A percentile compares a stretch with the other conserved stretches of the same genome.
Evolutionary conservation across 2,888 invertebrate species (phyloP).

Genomic region (Drosophila leonis): DNA sequence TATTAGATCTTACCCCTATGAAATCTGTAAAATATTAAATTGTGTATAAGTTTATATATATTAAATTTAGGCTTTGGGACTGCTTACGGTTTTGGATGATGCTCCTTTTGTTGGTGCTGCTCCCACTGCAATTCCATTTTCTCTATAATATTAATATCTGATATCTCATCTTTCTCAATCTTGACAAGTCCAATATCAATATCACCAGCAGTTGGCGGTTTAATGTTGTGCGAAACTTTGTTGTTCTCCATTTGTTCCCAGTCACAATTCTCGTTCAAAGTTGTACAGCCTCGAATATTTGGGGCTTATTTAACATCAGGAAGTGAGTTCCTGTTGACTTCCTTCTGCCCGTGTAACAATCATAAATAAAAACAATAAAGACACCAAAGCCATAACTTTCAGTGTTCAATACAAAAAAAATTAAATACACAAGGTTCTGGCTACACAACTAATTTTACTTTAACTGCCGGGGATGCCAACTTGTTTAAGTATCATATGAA

Average conservation of each 20-base stretch:
- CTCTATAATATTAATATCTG: constrained; percentile 17
- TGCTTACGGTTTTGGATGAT: constrained; percentile 22
- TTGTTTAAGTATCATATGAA: background rate
- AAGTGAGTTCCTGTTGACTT: background rate
- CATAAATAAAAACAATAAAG: constrained; percentile 6
- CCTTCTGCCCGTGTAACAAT: background rate
- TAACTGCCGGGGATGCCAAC: constrained; percentile 15
- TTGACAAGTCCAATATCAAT: constrained; percentile 37
- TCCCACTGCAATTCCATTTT: constrained; percentile 35
- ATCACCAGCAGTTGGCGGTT: constrained; percentile 3
- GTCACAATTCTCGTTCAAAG: background rate
- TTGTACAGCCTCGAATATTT: constrained; percentile 2
- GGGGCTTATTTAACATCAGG: constrained; percentile 12
- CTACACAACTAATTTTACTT: constrained; percentile 3
- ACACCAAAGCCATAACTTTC: constrained; percentile 15
- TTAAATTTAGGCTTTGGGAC: background rate
- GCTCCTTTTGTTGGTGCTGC: constrained; percentile 15
- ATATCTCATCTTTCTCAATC: constrained; percentile 14
- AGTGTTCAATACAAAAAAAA: background rate
- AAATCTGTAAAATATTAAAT: constrained; percentile 16
- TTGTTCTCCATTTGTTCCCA: constrained; percentile 26
- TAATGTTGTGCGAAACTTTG: background rate
- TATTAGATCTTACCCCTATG: constrained; percentile 22
- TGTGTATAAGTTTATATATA: background rate
- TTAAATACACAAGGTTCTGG: constrained; percentile 11